phyloP scores from a whole-genome alignment of 2,888 invertebrate genomes.

The Pediacus dermestoides region DNA sequence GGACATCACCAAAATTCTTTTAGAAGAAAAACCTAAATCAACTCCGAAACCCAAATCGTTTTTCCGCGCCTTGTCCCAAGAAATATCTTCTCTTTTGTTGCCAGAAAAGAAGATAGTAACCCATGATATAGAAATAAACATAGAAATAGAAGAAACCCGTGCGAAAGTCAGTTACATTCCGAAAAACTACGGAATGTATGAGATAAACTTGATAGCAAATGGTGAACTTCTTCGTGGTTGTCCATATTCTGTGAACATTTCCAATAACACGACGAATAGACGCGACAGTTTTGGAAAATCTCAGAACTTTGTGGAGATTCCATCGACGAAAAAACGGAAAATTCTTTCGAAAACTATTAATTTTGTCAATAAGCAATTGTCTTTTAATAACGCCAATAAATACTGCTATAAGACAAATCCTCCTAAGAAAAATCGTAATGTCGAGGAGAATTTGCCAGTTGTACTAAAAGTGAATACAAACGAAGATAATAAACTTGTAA shows the following conservation, averaged over 20 bases:
- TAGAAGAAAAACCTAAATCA: background rate
- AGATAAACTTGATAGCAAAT: constrained; percentile 56
- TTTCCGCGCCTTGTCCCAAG: constrained; percentile 20
- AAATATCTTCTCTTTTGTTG: constrained; percentile 21
- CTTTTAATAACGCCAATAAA: too few relatives aligned
- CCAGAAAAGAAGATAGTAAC: constrained; percentile 16
- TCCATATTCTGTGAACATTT: constrained; percentile 55
- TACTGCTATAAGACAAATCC: constrained; percentile 7
- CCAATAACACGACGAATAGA: constrained; percentile 30
- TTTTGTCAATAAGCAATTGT: constrained; percentile 33
- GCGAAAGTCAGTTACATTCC: constrained; percentile 55
- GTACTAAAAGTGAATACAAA: constrained; percentile 11
- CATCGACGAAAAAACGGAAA: constrained; percentile 40
- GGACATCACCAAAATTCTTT: constrained; percentile 16
- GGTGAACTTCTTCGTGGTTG: constrained; percentile 59
- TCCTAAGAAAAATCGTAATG: constrained; percentile 5
- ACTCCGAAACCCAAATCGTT: background rate
- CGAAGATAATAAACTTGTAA: constrained; percentile 47
- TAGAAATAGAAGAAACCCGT: constrained; percentile 51
- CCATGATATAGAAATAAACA: constrained; percentile 54
- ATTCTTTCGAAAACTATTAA: constrained; percentile 37
- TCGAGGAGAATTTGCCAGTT: constrained; percentile 9
- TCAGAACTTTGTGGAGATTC: constrained; percentile 17
- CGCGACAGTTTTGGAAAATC: constrained; percentile 19
- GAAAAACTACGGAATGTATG: constrained; percentile 55